A percentile compares a stretch with the other conserved stretches of the same genome.
Evolutionary conservation across 2,113 vertebrate genomes (phyloP).

Genomic region (Martes martes): DNA sequence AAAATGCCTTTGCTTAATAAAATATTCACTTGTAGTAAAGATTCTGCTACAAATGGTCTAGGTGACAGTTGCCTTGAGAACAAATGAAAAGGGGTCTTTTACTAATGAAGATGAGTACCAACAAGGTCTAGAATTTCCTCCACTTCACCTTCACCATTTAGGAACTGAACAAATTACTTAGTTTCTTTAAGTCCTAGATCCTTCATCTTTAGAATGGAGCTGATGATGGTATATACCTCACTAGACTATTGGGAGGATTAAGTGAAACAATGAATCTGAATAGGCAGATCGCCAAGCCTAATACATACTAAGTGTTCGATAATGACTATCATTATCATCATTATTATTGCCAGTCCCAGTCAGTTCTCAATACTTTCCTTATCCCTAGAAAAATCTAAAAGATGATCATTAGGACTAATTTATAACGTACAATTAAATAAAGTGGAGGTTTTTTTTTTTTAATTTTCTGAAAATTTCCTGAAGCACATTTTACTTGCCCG

Average conservation of each 20-base stretch:
- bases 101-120: not conserved
- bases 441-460: not conserved
- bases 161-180: not conserved
- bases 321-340: not conserved
- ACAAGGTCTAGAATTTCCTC: not conserved
- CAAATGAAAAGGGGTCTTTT: not conserved
- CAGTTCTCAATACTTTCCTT: not conserved
- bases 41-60: not conserved
- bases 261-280: not conserved
- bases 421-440: slow-evolving; percentile 7
- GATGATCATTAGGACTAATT: not conserved
- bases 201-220: not conserved
- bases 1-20: not conserved
- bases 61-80: not conserved
- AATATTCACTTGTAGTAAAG: not conserved
- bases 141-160: not conserved
- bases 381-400: not conserved
- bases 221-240: not conserved
- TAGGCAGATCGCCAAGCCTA: not conserved
- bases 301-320: not conserved
- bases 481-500: not conserved
- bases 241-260: not conserved
- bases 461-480: not conserved
- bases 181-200: not conserved
- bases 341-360: not conserved